phyloP scores from a whole-genome alignment of 2,113 vertebrate genomes.

The Melierax canorus region DNA sequence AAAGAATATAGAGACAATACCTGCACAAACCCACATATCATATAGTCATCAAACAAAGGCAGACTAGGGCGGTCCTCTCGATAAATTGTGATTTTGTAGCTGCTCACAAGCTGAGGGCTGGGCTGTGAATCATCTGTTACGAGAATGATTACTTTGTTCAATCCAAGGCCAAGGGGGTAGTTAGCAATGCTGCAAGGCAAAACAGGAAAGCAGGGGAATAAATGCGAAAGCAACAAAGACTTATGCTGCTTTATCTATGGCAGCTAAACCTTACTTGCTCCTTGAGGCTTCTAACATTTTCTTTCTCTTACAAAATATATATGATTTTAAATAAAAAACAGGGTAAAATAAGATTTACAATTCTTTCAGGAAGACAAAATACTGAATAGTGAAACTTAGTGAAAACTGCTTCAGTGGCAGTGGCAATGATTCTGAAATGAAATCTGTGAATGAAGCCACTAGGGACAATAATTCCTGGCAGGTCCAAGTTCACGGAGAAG shows the following conservation, averaged over 20 bases:
- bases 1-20: conserved; percentile 64
- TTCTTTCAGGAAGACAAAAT: neutral
- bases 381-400: neutral
- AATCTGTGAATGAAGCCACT: neutral
- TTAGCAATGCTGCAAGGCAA: conserved; percentile 76
- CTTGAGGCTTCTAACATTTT: neutral
- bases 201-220: neutral
- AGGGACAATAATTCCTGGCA: neutral
- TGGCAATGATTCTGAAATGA: neutral
- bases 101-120: conserved; percentile 72
- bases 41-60: conserved; percentile 88
- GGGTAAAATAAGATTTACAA: neutral
- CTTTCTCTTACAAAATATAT: neutral
- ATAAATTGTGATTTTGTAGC: conserved; percentile 85
- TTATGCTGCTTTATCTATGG: neutral
- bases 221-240: neutral
- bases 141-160: conserved; percentile 83
- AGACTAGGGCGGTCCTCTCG: conserved; percentile 90
- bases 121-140: conserved; percentile 71
- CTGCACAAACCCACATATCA: conserved; percentile 89
- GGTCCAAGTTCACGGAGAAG: neutral
- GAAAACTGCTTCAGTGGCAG: neutral
- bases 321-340: neutral
- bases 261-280: neutral
- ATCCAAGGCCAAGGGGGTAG: conserved; percentile 88